phyloP scores from a whole-genome alignment of 2,797 vertebrate genomes.

The Danionella dracula region DNA sequence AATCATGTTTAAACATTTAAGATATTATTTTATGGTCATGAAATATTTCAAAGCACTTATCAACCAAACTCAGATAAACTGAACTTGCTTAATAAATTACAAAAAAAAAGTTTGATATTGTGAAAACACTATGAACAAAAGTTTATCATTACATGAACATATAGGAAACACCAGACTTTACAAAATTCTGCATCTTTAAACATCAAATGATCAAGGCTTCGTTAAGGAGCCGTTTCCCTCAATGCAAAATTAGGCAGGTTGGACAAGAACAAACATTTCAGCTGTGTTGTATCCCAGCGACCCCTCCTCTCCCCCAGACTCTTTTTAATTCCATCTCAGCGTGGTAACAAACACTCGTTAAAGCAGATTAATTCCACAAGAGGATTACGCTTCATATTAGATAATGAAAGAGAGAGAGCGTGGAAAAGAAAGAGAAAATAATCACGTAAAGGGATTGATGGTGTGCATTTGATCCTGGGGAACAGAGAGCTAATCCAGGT shows the following conservation, averaged over 20 bases:
- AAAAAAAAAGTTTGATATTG: too few relatives aligned
- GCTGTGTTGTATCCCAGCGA: background rate
- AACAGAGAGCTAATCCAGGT: constrained; percentile 66
- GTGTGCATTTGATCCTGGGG: constrained; percentile 58
- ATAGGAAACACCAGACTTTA: background rate
- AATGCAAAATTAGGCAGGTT: constrained; percentile 5
- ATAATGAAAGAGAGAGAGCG: constrained; percentile 56
- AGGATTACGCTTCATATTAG: constrained; percentile 67
- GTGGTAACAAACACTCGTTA: constrained; percentile 65
- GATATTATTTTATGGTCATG: too few relatives aligned
- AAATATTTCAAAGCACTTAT: too few relatives aligned
- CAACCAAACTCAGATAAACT: too few relatives aligned
- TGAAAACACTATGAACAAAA: too few relatives aligned
- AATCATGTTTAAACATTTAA: too few relatives aligned
- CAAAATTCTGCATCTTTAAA: background rate
- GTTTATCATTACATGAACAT: too few relatives aligned
- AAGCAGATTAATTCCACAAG: constrained; percentile 72
- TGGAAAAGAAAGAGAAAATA: constrained; percentile 33
- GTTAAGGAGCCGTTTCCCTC: constrained; percentile 1
- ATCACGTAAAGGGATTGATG: constrained; percentile 43
- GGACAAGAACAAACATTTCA: constrained; percentile 28
- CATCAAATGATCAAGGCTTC: background rate
- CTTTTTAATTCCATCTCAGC: constrained; percentile 63
- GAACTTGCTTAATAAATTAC: too few relatives aligned
- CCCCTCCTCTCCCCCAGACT: constrained; percentile 12